These are phyloP conservation scores for Nycticryphes semicollaris DNA, from an alignment of 2,113 vertebrate species.

Conservation along the genomic window DNA sequence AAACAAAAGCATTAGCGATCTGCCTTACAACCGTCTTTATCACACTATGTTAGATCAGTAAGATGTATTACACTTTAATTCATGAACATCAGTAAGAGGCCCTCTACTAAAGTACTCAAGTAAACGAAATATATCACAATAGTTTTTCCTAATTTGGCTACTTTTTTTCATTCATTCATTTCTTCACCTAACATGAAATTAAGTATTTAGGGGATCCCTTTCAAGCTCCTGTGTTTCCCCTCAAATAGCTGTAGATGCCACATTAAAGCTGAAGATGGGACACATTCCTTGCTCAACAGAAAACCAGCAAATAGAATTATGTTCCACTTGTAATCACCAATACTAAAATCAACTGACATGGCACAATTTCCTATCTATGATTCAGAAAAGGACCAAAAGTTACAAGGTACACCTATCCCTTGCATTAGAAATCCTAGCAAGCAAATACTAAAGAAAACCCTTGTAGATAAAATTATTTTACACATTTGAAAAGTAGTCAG, in stretches of 20 bases:
- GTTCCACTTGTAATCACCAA: background rate
- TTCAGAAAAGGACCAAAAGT: background rate
- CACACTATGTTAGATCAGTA: background rate
- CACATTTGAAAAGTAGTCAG: background rate
- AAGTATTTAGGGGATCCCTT: background rate
- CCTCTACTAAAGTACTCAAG: background rate
- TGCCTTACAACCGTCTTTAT: background rate
- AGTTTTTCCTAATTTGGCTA: background rate
- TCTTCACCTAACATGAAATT: background rate
- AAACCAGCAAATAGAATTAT: background rate
- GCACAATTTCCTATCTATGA: background rate
- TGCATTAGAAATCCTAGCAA: background rate
- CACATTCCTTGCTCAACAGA: background rate
- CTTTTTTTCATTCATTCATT: rapidly evolving
- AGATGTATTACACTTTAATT: background rate
- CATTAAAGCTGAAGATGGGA: background rate
- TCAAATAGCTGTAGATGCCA: background rate
- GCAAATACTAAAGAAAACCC: background rate
- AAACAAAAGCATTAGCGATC: background rate
- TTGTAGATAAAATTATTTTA: background rate
- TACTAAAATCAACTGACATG: background rate
- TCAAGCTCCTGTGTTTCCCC: background rate
- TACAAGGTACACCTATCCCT: background rate
- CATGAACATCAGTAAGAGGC: background rate
- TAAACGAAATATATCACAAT: background rate